A percentile compares a stretch with the other conserved stretches of the same genome.
These are phyloP conservation scores for Latrodectus hesperus DNA, from an alignment of 2,888 invertebrate genomes.

Conservation along the genomic window DNA sequence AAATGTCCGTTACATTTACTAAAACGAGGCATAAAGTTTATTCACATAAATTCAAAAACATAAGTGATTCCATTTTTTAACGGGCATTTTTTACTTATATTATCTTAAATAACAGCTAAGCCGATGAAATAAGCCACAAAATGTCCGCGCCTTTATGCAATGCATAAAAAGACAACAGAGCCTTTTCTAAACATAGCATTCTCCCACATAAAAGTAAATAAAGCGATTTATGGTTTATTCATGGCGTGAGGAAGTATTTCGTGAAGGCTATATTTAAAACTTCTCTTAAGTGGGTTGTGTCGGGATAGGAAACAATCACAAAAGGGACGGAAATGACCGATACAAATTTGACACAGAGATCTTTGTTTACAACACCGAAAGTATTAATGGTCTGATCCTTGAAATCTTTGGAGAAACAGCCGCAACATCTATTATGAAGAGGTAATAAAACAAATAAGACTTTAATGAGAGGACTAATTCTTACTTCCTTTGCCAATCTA, in stretches of 20 bases:
- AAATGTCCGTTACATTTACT: too few species aligned
- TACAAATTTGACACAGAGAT: background rate
- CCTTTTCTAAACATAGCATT: background rate
- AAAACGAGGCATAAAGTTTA: too few species aligned
- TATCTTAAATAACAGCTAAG: too few species aligned
- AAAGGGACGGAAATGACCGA: background rate
- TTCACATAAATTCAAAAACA: too few species aligned
- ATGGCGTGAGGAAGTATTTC: background rate
- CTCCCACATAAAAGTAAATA: background rate
- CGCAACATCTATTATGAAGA: background rate
- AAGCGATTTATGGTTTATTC: background rate
- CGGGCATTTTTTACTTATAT: too few species aligned
- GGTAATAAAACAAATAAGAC: background rate
- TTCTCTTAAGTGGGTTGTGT: too few species aligned
- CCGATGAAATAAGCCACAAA: too few species aligned
- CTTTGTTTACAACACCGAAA: slow-evolving; percentile 1
- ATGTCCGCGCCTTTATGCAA: too few species aligned
- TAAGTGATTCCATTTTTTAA: too few species aligned
- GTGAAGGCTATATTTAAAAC: background rate
- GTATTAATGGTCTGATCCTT: background rate
- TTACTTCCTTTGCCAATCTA: background rate
- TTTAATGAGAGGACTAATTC: slow-evolving; percentile 2
- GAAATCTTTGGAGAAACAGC: background rate
- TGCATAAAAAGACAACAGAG: too few species aligned
- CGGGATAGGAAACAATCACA: too few species aligned